These are phyloP conservation scores for Dinocampus coccinellae DNA, from an alignment of 2,888 invertebrate species.

Conservation along the genomic window DNA sequence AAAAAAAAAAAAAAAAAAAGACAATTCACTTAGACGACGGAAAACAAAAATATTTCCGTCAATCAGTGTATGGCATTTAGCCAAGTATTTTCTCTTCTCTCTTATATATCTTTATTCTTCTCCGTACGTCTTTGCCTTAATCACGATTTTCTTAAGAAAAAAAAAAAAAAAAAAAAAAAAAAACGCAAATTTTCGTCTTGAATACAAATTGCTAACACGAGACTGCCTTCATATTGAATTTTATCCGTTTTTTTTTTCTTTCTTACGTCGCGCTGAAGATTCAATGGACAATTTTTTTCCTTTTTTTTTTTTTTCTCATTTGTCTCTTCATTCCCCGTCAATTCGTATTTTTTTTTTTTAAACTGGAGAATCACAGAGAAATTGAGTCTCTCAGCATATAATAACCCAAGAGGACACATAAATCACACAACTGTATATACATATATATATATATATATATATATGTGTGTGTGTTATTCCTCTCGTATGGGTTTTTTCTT, in stretches of 20 bases:
- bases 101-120: neutral
- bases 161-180: too few relatives aligned
- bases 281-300: neutral
- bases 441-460: too few relatives aligned
- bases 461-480: too few relatives aligned
- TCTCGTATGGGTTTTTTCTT: neutral
- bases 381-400: conserved; percentile 30
- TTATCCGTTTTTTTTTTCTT: conserved; percentile 19
- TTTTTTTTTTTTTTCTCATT: too few relatives aligned
- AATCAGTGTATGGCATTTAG: conserved; percentile 33
- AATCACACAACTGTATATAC: conserved; percentile 33
- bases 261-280: conserved; percentile 19
- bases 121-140: neutral
- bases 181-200: conserved; percentile 44
- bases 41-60: conserved; percentile 15
- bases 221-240: conserved; percentile 32
- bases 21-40: conserved; percentile 3
- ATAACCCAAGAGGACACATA: conserved; percentile 32
- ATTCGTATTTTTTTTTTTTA: conserved; percentile 6
- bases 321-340: neutral
- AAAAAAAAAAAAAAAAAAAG: too few relatives aligned
- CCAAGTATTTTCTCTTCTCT: conserved; percentile 19
- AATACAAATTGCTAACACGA: conserved; percentile 46
- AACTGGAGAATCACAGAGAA: conserved; percentile 32
- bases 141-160: neutral